A percentile compares a stretch with the other conserved stretches of the same genome.
Conservation (phyloP, 2,113 vertebrate genomes). For the Osmerus eperlanus region DNA sequence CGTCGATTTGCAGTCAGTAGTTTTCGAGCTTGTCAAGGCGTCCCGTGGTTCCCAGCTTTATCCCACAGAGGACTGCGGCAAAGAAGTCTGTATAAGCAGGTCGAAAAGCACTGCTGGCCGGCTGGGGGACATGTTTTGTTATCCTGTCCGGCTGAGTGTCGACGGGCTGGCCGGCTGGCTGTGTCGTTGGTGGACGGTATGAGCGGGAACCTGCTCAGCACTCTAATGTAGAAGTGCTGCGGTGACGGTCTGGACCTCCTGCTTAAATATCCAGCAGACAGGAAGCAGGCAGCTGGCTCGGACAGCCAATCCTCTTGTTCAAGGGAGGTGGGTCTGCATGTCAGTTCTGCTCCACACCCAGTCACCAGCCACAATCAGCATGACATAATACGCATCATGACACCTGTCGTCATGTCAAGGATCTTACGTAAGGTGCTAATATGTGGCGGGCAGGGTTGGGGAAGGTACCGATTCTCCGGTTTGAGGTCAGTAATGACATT, state of each 20-base stretch:
- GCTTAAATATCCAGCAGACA: constrained; percentile 68
- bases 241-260: constrained; percentile 75
- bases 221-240: constrained; percentile 71
- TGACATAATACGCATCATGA: too few relatives aligned
- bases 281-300: constrained; percentile 57
- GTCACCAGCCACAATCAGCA: too few relatives aligned
- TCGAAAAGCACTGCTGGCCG: constrained; percentile 48
- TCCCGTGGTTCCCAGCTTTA: constrained; percentile 48
- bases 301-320: constrained; percentile 56
- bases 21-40: constrained; percentile 15
- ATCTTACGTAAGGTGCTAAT: too few relatives aligned
- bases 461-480: too few relatives aligned
- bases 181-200: background rate
- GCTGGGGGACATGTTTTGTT: constrained; percentile 71
- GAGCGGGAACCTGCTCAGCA: constrained; percentile 2
- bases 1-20: constrained; percentile 31
- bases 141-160: constrained; percentile 50
- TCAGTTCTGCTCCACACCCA: too few relatives aligned
- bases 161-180: background rate
- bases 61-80: constrained; percentile 72
- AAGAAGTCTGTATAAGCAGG: constrained; percentile 69
- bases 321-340: constrained; percentile 12
- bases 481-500: too few relatives aligned
- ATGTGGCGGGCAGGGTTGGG: too few relatives aligned
- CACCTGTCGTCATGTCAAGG: too few relatives aligned